Conservation (phyloP, 2,797 vertebrate genomes). For the Adelosebastes latens region DNA sequence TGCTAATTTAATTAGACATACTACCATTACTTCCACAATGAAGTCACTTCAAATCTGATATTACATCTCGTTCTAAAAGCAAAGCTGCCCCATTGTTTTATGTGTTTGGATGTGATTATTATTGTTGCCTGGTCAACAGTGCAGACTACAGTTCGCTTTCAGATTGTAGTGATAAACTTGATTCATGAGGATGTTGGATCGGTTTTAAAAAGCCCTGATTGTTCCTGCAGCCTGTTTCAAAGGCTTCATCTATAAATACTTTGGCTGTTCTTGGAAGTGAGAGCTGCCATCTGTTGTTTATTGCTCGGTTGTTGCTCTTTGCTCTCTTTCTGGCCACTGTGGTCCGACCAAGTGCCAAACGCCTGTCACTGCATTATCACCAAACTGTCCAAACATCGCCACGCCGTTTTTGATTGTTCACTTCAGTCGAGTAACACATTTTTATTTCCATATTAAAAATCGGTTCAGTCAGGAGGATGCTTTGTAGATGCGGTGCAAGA, state of each 20-base stretch:
- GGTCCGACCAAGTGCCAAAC: constrained; percentile 33
- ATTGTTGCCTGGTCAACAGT: background rate
- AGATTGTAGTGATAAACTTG: background rate
- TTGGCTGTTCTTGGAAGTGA: constrained; percentile 48
- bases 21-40: background rate
- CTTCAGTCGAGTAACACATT: background rate
- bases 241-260: constrained; percentile 49
- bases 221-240: constrained; percentile 11
- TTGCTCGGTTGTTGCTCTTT: constrained; percentile 55
- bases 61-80: background rate
- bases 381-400: constrained; percentile 17
- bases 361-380: constrained; percentile 47
- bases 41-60: background rate
- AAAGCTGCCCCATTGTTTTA: background rate
- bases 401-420: background rate
- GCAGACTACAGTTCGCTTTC: background rate
- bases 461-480: background rate
- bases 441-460: background rate
- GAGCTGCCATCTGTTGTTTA: constrained; percentile 65
- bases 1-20: background rate
- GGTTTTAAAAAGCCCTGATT: constrained; percentile 37
- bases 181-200: constrained; percentile 16
- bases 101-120: background rate
- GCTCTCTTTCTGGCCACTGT: constrained; percentile 38
- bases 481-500: background rate